These are phyloP conservation scores for Eucriotettix oculatus DNA, from an alignment of 2,888 invertebrate species.

Conservation along the genomic window DNA sequence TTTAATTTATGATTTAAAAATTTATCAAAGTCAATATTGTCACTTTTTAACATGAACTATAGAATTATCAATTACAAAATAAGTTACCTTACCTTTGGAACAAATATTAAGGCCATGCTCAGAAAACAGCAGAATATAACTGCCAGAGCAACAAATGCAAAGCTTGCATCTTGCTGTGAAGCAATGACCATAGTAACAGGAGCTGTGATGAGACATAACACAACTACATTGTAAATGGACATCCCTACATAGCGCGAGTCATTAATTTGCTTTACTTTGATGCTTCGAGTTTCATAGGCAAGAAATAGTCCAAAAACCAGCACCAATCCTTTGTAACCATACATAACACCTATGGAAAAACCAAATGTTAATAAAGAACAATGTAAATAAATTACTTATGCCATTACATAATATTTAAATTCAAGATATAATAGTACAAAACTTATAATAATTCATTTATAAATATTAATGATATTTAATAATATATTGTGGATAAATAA, in stretches of 20 bases:
- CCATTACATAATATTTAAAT: too few relatives aligned
- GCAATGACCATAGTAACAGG: constrained; percentile 95
- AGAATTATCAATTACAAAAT: too few relatives aligned
- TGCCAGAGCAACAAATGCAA: constrained; percentile 88
- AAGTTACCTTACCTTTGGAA: constrained; percentile 65
- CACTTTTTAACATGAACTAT: too few relatives aligned
- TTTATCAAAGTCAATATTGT: too few relatives aligned
- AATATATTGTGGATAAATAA: too few relatives aligned
- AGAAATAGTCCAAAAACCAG: constrained; percentile 93
- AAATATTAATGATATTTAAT: too few relatives aligned
- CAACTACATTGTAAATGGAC: constrained; percentile 99
- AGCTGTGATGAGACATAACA: constrained; percentile 91
- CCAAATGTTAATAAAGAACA: not conserved
- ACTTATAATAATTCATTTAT: too few relatives aligned
- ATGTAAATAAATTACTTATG: too few relatives aligned
- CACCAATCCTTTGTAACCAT: constrained; percentile 92
- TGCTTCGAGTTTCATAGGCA: constrained; percentile 94
- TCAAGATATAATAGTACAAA: too few relatives aligned
- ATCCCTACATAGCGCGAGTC: constrained; percentile 97
- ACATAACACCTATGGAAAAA: constrained; percentile 62
- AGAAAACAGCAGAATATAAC: constrained; percentile 97
- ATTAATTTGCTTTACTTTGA: constrained; percentile 94
- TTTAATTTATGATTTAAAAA: too few relatives aligned
- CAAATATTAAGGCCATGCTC: constrained; percentile 95
- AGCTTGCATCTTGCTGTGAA: constrained; percentile 94